phyloP scores from a whole-genome alignment of 2,113 vertebrate genomes.

The Trochalopteron elliotii region DNA sequence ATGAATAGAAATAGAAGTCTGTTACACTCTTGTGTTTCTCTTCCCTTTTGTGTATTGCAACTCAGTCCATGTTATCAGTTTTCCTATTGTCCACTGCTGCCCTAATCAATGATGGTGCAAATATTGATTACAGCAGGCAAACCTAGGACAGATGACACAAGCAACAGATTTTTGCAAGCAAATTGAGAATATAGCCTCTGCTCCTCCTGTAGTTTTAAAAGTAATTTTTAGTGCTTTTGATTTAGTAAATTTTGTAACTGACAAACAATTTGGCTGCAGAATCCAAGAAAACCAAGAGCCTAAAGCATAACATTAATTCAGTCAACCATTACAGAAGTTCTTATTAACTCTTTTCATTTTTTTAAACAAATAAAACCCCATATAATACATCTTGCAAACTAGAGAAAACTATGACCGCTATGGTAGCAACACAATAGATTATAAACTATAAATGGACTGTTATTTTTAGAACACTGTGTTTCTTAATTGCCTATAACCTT shows the following conservation, averaged over 20 bases:
- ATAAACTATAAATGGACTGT: conserved; percentile 27
- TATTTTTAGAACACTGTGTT: conserved; percentile 50
- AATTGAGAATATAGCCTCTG: background rate
- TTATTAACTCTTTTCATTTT: background rate
- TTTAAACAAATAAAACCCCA: background rate
- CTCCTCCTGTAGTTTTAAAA: background rate
- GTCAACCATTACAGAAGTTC: background rate
- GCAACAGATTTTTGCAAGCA: background rate
- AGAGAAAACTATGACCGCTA: background rate
- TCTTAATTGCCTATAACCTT: conserved; percentile 48
- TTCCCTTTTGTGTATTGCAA: background rate
- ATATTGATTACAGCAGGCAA: background rate
- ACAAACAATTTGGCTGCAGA: conserved; percentile 15
- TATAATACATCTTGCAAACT: background rate
- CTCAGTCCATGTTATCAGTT: background rate
- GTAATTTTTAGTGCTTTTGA: background rate
- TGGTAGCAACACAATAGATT: background rate
- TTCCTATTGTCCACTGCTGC: background rate
- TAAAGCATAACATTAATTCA: conserved; percentile 16
- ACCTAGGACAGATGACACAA: background rate
- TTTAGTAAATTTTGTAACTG: background rate
- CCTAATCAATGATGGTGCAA: background rate
- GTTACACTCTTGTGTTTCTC: background rate
- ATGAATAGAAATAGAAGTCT: background rate
- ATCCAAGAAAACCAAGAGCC: conserved; percentile 7